Base-by-base conservation (phyloP, 2,113 vertebrate species). In the Scolopax mira region DNA sequence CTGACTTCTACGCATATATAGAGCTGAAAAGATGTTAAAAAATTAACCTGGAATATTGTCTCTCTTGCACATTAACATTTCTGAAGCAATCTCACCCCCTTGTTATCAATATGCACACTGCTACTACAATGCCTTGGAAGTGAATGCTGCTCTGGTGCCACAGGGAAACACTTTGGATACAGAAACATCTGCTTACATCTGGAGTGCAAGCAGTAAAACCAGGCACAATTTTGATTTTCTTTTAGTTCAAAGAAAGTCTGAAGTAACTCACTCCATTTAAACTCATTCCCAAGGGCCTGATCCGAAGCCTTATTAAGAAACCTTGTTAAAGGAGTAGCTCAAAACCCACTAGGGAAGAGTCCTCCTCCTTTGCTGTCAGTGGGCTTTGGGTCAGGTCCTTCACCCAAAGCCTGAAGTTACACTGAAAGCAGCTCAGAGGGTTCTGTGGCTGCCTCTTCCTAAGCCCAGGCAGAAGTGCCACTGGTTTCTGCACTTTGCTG, bases 161-260 rank as follows among this genome's bases (percentile, higher is more conserved):
- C 51, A 74, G 55, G 21, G 73, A 89, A 49, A 70, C 66, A 73
- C 69, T 94, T 33, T 23, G 77, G 70, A 85, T 48, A 66, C 21
- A 62, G 67, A 69, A 93, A 94, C 85, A 93, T 93, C 93, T 94
- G 83, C 84, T 62, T 37, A 60, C 92, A 95, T 96, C 92, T 90
- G 81, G 78, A 92, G 31, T 1, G 14, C 90, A 94, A 92, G 88
- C 90, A 89, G 74, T 71, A 66, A 95, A 93, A 44, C 23, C 61
- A 71, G 60, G 66, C 79, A 92, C 22, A 65, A 73, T 74, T 87
- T 42, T 91, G 30, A 92, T 85, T 90, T 90, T 83, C 54, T 92
- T 79, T 74, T 18, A 84, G 85, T 95, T 94, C 88, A 96, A 93
- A 96, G 77, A 52, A 57, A 83, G 54, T 31, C 64, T 94, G 65